Percentiles rank a stretch among this genome's conserved stretches.
phyloP scores from a whole-genome alignment of 1,140 invertebrate genomes.

The Drusus annulatus region DNA sequence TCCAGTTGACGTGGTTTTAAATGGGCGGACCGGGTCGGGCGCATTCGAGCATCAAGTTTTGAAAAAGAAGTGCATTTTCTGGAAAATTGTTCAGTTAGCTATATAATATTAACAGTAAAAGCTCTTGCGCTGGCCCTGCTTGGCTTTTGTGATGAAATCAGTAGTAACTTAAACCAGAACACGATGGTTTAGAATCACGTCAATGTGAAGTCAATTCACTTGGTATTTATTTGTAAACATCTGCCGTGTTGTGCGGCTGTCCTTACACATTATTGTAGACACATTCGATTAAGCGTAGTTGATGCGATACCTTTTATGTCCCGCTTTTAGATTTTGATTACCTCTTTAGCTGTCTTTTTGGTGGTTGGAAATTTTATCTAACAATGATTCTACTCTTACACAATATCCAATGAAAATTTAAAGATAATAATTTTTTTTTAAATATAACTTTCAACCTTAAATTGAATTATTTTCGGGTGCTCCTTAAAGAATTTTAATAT shows the following conservation, averaged over 20 bases:
- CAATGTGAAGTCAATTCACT: slow-evolving; percentile 15
- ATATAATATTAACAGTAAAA: slow-evolving; percentile 11
- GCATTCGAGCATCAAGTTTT: slow-evolving; percentile 49
- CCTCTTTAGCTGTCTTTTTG: slow-evolving; percentile 29
- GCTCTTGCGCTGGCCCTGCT: slow-evolving; percentile 56
- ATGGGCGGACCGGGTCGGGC: slow-evolving; percentile 15
- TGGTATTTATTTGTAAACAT: slow-evolving; percentile 53
- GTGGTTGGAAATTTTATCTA: background rate
- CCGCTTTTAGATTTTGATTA: slow-evolving; percentile 37
- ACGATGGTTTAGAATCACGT: slow-evolving; percentile 37
- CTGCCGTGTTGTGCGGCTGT: slow-evolving; percentile 56
- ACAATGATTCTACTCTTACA: background rate
- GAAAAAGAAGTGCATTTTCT: slow-evolving; percentile 50
- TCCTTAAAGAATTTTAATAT: too few species aligned
- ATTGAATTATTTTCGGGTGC: too few species aligned
- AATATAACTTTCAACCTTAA: too few species aligned
- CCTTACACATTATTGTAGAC: slow-evolving; percentile 19
- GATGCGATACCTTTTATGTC: slow-evolving; percentile 32
- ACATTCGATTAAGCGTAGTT: slow-evolving; percentile 35
- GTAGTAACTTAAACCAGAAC: background rate
- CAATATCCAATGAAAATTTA: too few species aligned
- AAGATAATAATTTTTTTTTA: too few species aligned
- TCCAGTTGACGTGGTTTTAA: slow-evolving; percentile 33
- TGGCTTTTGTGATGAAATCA: slow-evolving; percentile 30
- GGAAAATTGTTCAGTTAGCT: slow-evolving; percentile 32